These are phyloP conservation scores for Eristalis arbustorum DNA, from an alignment of 2,888 invertebrate species.

Conservation along the genomic window DNA sequence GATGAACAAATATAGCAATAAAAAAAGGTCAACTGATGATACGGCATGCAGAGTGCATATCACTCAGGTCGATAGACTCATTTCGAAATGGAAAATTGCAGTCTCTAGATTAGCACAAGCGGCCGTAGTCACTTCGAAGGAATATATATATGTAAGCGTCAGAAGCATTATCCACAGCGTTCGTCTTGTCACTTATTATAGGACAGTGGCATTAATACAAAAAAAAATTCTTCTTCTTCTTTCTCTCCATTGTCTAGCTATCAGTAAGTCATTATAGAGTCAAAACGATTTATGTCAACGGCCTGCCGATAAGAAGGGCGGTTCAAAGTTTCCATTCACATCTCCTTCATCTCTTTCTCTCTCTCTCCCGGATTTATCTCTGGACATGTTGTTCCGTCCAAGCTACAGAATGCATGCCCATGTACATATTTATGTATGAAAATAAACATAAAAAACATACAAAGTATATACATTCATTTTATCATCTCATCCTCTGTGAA, in stretches of 20 bases:
- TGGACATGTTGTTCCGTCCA: neutral
- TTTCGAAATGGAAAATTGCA: too few relatives aligned
- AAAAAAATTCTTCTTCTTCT: neutral
- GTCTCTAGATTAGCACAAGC: too few relatives aligned
- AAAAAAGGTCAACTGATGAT: too few relatives aligned
- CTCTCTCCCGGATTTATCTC: slow-evolving; percentile 21
- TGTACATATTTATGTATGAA: neutral
- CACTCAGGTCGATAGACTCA: too few relatives aligned
- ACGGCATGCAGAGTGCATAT: too few relatives aligned
- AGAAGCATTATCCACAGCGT: neutral
- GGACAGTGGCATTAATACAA: too few relatives aligned
- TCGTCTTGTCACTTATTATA: too few relatives aligned
- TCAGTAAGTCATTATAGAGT: slow-evolving; percentile 17
- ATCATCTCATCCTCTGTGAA: neutral
- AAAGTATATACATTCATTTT: neutral
- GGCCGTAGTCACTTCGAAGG: too few relatives aligned
- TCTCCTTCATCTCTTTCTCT: neutral
- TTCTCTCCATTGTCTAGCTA: slow-evolving; percentile 9
- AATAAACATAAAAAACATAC: neutral
- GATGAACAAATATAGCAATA: too few relatives aligned
- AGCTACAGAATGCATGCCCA: neutral
- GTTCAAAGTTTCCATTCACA: slow-evolving; percentile 30
- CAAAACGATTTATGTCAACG: slow-evolving; percentile 23
- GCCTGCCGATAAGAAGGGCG: slow-evolving; percentile 35
- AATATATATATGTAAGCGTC: too few relatives aligned